Conservation (phyloP, 1,140 invertebrate genomes). For the Tetragonula clypearis region DNA sequence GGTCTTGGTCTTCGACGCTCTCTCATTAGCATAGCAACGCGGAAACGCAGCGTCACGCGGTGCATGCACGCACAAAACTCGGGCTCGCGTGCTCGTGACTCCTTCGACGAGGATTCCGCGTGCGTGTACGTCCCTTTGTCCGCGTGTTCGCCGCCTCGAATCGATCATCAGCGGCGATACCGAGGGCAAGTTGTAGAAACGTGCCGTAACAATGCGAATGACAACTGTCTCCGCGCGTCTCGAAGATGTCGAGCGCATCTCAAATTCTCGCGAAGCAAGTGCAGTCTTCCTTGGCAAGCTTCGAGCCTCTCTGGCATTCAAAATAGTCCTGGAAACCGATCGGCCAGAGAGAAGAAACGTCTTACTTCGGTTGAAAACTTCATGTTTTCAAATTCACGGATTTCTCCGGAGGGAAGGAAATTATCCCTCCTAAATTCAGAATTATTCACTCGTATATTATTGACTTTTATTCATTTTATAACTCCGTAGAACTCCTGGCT, state of each 20-base stretch:
- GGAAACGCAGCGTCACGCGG: slow-evolving; percentile 55
- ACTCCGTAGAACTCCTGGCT: not conserved
- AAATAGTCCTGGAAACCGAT: not conserved
- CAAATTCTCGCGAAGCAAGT: slow-evolving; percentile 36
- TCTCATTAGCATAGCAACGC: slow-evolving; percentile 73
- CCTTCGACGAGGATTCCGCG: not conserved
- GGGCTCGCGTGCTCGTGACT: slow-evolving; percentile 36
- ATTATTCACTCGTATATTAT: not conserved
- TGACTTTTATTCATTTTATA: not conserved
- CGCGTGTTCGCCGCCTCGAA: slow-evolving; percentile 34
- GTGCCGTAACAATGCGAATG: slow-evolving; percentile 55
- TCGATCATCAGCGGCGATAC: slow-evolving; percentile 59
- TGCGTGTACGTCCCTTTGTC: not conserved
- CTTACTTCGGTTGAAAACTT: not conserved
- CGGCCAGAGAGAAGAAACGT: not conserved
- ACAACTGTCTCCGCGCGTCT: slow-evolving; percentile 42
- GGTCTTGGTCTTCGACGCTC: slow-evolving; percentile 56
- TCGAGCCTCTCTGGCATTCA: not conserved
- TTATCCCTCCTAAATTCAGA: no score
- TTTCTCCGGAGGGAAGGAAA: not conserved
- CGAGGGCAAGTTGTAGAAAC: slow-evolving; percentile 53
- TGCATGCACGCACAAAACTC: slow-evolving; percentile 61
- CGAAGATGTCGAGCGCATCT: slow-evolving; percentile 28
- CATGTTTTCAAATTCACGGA: not conserved
- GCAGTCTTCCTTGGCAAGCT: not conserved